phyloP scores from a whole-genome alignment of 2,113 vertebrate genomes.

The Mobula birostris region DNA sequence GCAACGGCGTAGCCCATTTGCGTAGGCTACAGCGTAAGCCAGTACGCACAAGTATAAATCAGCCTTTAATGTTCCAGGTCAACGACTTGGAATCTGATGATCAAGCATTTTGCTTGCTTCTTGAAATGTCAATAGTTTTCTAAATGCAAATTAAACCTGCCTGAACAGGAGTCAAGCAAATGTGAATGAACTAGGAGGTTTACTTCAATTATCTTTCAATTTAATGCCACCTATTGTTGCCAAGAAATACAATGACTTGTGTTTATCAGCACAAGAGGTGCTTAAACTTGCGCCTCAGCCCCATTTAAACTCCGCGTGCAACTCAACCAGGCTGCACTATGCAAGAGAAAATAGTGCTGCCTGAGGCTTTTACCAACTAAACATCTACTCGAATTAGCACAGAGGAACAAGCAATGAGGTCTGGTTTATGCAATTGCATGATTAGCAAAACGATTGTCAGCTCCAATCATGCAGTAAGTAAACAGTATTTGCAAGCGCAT shows the following conservation, averaged over 20 bases:
- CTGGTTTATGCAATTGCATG: neutral
- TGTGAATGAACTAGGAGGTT: neutral
- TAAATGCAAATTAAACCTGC: no score
- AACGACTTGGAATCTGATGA: no score
- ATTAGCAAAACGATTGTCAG: constrained; percentile 27
- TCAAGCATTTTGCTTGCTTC: neutral
- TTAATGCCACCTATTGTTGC: neutral
- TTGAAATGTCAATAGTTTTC: neutral
- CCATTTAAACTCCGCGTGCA: neutral
- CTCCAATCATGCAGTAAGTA: constrained; percentile 11
- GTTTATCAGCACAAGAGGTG: neutral
- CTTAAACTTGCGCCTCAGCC: neutral
- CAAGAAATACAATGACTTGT: neutral
- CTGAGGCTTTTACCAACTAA: neutral
- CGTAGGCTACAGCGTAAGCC: no score
- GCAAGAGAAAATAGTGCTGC: neutral
- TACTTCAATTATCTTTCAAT: neutral
- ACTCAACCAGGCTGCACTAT: neutral
- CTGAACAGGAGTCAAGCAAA: neutral
- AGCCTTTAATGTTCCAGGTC: no score
- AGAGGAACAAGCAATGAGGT: neutral
- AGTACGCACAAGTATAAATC: no score
- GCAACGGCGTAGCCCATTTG: no score
- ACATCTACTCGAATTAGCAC: constrained; percentile 5
- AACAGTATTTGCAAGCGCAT: neutral